These are phyloP conservation scores for Steinernema khuongi DNA, from an alignment of 1,140 invertebrate species.

Conservation along the genomic window DNA sequence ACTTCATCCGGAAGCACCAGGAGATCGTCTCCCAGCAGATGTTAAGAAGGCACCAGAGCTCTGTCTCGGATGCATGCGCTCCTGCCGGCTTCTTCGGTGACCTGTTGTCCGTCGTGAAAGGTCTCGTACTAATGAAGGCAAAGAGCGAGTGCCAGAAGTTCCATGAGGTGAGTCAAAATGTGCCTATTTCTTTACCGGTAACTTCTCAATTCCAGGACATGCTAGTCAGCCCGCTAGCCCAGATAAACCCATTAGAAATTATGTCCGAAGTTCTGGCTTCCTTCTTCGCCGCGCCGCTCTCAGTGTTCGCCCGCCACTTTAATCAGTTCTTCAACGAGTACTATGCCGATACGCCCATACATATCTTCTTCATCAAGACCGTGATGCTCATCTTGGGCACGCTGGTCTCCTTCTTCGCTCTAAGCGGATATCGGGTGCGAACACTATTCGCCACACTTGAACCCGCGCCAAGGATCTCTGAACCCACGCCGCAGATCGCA, in stretches of 20 bases:
- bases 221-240: neutral
- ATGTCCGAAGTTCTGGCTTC: neutral
- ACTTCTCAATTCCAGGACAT: neutral
- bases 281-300: neutral
- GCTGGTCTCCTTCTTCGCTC: neutral
- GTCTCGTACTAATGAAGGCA: neutral
- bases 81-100: neutral
- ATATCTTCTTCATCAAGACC: neutral
- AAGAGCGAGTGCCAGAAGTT: neutral
- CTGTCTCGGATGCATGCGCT: neutral
- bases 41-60: neutral
- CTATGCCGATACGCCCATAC: neutral
- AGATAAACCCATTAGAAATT: neutral
- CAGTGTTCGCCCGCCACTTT: neutral
- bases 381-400: neutral
- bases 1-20: constrained; percentile 7
- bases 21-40: neutral
- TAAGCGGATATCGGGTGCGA: neutral
- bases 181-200: neutral
- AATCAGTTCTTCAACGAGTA: constrained; percentile 8
- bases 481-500: neutral
- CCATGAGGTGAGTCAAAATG: neutral
- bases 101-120: neutral
- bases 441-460: neutral
- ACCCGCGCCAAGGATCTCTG: neutral